phyloP scores from a whole-genome alignment of 2,113 vertebrate species.

The Callopanchax toddi region DNA sequence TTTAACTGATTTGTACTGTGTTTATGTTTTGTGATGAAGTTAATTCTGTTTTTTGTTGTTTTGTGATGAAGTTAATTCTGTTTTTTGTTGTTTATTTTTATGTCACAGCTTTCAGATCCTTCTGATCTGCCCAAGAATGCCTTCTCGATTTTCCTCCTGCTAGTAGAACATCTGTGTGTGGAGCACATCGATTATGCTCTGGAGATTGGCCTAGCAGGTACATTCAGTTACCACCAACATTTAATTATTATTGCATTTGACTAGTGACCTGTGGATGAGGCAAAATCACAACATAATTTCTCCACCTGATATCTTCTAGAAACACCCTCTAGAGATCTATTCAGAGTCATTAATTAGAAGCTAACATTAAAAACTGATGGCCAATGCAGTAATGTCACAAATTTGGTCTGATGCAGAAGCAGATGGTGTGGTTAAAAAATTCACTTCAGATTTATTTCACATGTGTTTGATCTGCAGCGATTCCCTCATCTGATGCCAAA shows the following conservation, averaged over 20 bases:
- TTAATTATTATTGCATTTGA: too few relatives aligned
- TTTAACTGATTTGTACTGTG: not conserved
- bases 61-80: not conserved
- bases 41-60: not conserved
- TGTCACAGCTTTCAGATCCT: constrained; percentile 91
- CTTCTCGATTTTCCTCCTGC: constrained; percentile 95
- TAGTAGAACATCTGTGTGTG: constrained; percentile 97
- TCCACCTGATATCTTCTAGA: too few relatives aligned
- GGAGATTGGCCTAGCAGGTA: constrained; percentile 97
- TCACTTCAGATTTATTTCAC: not conserved
- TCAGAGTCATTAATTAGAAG: too few relatives aligned
- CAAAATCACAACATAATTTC: too few relatives aligned
- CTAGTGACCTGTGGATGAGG: too few relatives aligned
- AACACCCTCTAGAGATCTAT: too few relatives aligned
- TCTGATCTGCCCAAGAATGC: constrained; percentile 98
- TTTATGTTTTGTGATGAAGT: not conserved
- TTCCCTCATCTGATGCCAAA: constrained; percentile 95
- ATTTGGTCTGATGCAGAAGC: too few relatives aligned
- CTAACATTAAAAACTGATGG: too few relatives aligned
- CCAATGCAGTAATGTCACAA: too few relatives aligned
- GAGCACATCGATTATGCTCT: constrained; percentile 99
- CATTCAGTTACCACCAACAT: too few relatives aligned
- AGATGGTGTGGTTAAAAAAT: too few relatives aligned
- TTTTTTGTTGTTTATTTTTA: not conserved
- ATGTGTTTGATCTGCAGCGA: constrained; percentile 80